Evolutionary conservation across 2,888 invertebrate genomes (phyloP), one percentile per base, ranked within the genome.

Genomic region (Eupithecia exiguata): DNA sequence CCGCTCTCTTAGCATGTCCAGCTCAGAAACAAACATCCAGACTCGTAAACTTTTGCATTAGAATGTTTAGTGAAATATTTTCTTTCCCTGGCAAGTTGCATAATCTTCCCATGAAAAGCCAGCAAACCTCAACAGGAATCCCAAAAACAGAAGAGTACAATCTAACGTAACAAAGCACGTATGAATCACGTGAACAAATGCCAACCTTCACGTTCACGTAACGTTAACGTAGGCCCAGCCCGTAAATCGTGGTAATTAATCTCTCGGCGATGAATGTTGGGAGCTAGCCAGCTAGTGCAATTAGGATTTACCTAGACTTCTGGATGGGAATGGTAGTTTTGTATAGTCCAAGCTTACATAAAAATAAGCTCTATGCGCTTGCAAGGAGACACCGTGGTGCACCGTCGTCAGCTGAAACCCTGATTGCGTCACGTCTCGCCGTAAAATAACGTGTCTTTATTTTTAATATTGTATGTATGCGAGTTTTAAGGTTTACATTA

Each of bases 201-300:
- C 75, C 70, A 66, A 73, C 72, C 70, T 69, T 71, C 43, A 65
- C 61, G 65, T 36, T 65, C 18, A 18, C 62, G 70, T 58, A 58
- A 58, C 58, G 68, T 68, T 43, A 66, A 53, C 65, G 61, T 65
- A 69, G 73, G 70, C 70, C 38, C 18, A 68, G 43, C 35, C 25
- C 72, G 72, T 76, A 76, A 76, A 76, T 73, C 53, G 58, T 69
- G 30, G 70, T 76, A 85, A 87, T 87, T 84, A 88, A 86, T 87
- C 84, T 84, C 75, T 68, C 71, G 68, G 74, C 77, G 68, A 74
- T 72, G 75, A 78, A 79, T 77, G 75, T 72, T 75, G 88, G 88
- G 84, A 73, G 61, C 70, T 66, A 71, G 84, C 88, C 88, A 88
- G 84, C 80, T 80, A 82, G 82, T 79, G 82, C 84, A 84, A 84